A percentile compares a stretch with the other conserved stretches of the same genome.
These are phyloP conservation scores for Todiramphus chloris DNA, from an alignment of 2,113 vertebrate genomes.

Conservation along the genomic window DNA sequence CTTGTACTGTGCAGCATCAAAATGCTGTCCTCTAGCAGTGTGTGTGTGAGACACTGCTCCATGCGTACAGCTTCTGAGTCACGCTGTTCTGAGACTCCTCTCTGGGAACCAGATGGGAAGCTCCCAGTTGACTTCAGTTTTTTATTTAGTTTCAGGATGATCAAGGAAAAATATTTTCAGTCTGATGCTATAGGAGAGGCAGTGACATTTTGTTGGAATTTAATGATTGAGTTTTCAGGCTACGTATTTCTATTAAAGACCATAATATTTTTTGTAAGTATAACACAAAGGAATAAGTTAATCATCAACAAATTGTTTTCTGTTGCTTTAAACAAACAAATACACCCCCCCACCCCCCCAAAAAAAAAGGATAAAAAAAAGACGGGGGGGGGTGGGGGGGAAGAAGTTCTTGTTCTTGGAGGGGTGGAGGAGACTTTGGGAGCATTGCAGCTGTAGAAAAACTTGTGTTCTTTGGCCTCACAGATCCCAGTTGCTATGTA, in stretches of 20 bases:
- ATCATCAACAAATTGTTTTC: neutral
- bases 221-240: neutral
- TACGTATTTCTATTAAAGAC: neutral
- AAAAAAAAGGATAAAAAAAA: neutral
- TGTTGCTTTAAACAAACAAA: neutral
- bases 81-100: neutral
- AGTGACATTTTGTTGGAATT: neutral
- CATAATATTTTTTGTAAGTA: neutral
- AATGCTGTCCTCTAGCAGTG: neutral
- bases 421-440: neutral
- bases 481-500: neutral
- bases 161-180: neutral
- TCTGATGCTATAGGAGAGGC: neutral
- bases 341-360: no score
- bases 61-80: neutral
- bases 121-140: neutral
- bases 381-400: no score
- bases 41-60: fast-evolving
- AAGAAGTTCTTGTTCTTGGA: neutral
- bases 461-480: neutral
- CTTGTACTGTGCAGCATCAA: neutral
- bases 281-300: neutral
- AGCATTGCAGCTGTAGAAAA: neutral
- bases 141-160: neutral
- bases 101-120: neutral